Base-by-base conservation (phyloP, 2,888 invertebrate species). In the Sipha maydis region DNA sequence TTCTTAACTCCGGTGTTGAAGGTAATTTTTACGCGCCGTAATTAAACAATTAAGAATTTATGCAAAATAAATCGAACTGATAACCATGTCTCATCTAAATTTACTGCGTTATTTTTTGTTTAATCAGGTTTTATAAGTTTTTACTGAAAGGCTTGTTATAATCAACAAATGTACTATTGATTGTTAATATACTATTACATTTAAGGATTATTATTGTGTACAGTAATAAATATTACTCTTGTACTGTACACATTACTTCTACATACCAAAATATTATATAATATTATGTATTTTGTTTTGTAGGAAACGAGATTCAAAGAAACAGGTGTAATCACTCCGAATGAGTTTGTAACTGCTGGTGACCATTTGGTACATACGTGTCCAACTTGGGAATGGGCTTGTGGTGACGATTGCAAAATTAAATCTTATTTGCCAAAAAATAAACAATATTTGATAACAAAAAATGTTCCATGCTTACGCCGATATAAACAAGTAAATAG, bases 351-450 rank as follows among this genome's bases (percentile, higher is more conserved):
- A 7, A 97, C 96, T 7, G 99, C 99, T 34, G 99, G 99, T 1
- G 99, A 99, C 91, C 99, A 99, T 92, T 93, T 99, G 89, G 99
- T 99, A 0, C 99, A 99, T 92, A 99, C 99, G 92, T 99, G 99
- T 92, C 99, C 99, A 0, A 99, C 99, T 0, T 99, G 99, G 99
- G 97, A 98, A 91, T 99, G 99, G 99, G 96, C 97, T 0, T 93
- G 94, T 90, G 99, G 98, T 0, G 99, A 99, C 92, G 96, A 97
- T 90, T 93, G 95, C n/a, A 96, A 96, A 92, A 93, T 95, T 48
- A 97, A 98, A 91, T 93, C 96, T 0, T 99, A 98, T 93, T 93
- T 99, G 90, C 99, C 99, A 0, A 93, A 95, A 91, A 97, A 98
- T 91, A 99, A 99, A 92, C 99, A 99, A 92, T 99, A 98, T 92